Conservation (phyloP, 2,888 invertebrate species). For the Thereva nobilitata region DNA sequence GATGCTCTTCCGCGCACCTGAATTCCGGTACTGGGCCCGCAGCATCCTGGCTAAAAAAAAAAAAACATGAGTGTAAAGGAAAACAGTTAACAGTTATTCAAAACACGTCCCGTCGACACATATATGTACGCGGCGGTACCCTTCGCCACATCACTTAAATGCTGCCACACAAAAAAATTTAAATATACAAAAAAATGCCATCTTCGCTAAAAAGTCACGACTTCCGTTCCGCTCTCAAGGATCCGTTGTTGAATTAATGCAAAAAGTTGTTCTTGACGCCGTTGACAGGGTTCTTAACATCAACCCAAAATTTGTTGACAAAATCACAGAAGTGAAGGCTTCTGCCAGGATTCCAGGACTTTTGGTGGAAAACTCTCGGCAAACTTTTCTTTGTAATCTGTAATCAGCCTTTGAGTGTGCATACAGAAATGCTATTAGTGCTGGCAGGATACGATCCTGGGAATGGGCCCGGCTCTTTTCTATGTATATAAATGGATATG, state of each 20-base stretch:
- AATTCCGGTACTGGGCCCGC: too few relatives aligned
- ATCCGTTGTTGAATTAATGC: conserved; percentile 20
- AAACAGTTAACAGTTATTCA: too few relatives aligned
- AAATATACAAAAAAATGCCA: too few relatives aligned
- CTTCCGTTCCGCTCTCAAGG: not conserved
- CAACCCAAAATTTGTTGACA: conserved; percentile 23
- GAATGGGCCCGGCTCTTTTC: too few relatives aligned
- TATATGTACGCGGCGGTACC: too few relatives aligned
- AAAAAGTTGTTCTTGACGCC: conserved; percentile 19
- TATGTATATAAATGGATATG: not conserved
- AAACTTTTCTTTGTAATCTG: not conserved
- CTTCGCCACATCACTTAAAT: too few relatives aligned
- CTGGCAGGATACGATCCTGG: too few relatives aligned
- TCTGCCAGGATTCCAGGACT: not conserved
- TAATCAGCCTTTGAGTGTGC: conserved; percentile 24
- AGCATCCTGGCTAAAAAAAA: too few relatives aligned
- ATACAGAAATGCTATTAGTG: not conserved
- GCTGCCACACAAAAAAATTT: too few relatives aligned
- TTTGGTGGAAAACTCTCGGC: not conserved
- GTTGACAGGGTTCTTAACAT: conserved; percentile 22
- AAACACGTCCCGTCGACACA: too few relatives aligned
- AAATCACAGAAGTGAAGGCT: not conserved
- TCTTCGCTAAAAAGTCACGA: conserved; percentile 15
- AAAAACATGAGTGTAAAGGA: too few relatives aligned
- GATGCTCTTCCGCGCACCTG: too few relatives aligned